phyloP scores from a whole-genome alignment of 2,888 invertebrate genomes.

The Caenorhabditis drosophilae region DNA sequence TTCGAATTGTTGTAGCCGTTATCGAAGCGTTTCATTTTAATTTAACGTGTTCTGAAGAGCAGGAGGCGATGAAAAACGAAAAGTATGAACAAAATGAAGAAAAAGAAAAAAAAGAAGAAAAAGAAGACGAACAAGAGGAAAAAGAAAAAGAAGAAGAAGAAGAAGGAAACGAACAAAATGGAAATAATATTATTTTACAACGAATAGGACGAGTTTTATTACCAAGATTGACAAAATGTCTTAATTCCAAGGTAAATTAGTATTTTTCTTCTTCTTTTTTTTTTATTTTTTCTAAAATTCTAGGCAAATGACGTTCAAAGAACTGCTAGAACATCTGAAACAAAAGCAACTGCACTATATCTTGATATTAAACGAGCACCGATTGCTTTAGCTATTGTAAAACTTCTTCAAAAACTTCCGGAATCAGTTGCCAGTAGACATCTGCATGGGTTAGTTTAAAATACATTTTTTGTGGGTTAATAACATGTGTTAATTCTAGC shows the following conservation, averaged over 20 bases:
- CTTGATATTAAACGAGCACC: constrained; percentile 89
- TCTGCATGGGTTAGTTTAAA: constrained; percentile 78
- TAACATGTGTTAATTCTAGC: constrained; percentile 19
- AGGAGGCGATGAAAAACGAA: no score
- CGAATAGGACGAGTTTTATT: constrained; percentile 31
- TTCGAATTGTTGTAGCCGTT: constrained; percentile 74
- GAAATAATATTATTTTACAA: constrained; percentile 30
- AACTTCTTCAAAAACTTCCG: constrained; percentile 86
- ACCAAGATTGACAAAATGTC: constrained; percentile 35
- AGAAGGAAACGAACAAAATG: constrained; percentile 12
- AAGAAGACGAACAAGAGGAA: constrained; percentile 13
- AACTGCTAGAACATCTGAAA: constrained; percentile 36
- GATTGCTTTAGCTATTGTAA: constrained; percentile 88
- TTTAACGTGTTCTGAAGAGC: constrained; percentile 46
- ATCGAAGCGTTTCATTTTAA: constrained; percentile 92
- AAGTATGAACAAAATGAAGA: no score
- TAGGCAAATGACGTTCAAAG: constrained; percentile 28
- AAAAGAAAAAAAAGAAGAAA: constrained; percentile 14
- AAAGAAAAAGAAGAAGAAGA: constrained; percentile 18
- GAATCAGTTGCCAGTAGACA: constrained; percentile 68
- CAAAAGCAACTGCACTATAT: constrained; percentile 69
- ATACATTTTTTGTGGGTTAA: constrained; percentile 62
- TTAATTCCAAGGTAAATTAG: constrained; percentile 31
- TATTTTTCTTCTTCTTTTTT: no score
- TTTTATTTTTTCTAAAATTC: no score